These are phyloP conservation scores for Acipenser ruthenus DNA, from an alignment of 2,797 vertebrate genomes.

Conservation along the genomic window DNA sequence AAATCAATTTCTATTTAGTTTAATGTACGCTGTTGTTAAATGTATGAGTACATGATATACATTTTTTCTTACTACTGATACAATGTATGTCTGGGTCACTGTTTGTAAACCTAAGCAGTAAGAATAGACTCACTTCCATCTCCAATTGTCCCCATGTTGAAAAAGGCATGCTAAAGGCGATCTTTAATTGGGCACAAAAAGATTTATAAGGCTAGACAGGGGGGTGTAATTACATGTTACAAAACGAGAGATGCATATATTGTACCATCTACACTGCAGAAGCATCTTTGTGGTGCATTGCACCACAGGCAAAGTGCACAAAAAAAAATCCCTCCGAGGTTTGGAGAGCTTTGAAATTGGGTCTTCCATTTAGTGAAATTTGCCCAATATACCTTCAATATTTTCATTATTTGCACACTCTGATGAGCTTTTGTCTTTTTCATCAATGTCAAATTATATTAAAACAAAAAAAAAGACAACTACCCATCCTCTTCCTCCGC, in stretches of 20 bases:
- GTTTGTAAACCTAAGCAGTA: conserved; percentile 12
- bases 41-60: neutral
- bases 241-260: conserved; percentile 25
- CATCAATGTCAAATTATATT: conserved; percentile 8
- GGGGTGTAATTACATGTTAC: conserved; percentile 45
- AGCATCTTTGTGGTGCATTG: conserved; percentile 40
- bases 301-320: conserved; percentile 37
- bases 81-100: neutral
- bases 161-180: conserved; percentile 46
- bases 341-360: conserved; percentile 39
- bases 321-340: conserved; percentile 32
- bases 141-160: conserved; percentile 3
- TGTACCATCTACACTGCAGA: conserved; percentile 40
- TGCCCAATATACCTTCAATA: conserved; percentile 40
- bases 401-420: conserved; percentile 32
- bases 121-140: conserved; percentile 12
- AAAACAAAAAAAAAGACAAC: conserved; percentile 4
- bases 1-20: neutral
- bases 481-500: conserved; percentile 7
- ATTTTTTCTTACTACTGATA: neutral
- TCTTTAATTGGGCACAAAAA: conserved; percentile 57
- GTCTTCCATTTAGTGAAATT: conserved; percentile 44
- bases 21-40: neutral
- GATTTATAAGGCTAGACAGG: conserved; percentile 60
- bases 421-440: conserved; percentile 27